Evolutionary conservation across 2,113 vertebrate genomes (phyloP).

Genomic region (Paraplagusia blochii): DNA sequence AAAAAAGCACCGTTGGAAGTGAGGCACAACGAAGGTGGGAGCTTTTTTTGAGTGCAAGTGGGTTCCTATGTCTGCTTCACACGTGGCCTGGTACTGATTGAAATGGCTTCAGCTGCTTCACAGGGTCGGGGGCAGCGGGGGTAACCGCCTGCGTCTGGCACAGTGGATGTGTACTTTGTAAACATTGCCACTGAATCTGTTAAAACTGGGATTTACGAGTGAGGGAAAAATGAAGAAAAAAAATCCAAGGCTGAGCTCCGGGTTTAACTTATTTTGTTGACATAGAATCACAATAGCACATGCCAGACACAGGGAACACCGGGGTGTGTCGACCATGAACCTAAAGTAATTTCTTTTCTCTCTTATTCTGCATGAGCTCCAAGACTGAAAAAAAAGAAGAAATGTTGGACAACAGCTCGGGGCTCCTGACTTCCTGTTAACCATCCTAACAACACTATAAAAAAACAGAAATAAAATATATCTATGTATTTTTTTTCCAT

Average conservation of each 20-base stretch:
- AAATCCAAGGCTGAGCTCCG: conserved; percentile 2
- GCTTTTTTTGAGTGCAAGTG: conserved; percentile 81
- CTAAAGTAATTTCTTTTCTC: conserved; percentile 1
- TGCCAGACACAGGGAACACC: not conserved
- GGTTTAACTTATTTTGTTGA: not conserved
- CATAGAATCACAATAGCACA: conserved; percentile 5
- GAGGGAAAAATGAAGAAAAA: not conserved
- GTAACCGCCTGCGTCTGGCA: conserved; percentile 25
- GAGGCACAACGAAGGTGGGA: conserved; percentile 91
- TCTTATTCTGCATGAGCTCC: conserved; percentile 4
- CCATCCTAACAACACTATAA: not conserved
- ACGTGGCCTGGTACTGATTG: conserved; percentile 41
- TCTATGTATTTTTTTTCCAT: not conserved
- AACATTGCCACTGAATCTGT: not conserved
- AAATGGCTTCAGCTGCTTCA: conserved; percentile 33
- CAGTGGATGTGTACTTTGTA: conserved; percentile 5
- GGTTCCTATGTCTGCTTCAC: conserved; percentile 79
- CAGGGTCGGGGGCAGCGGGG: not conserved
- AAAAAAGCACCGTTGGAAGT: conserved; percentile 94
- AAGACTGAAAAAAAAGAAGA: conserved; percentile 6
- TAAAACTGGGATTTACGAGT: not conserved
- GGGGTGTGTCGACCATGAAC: not conserved
- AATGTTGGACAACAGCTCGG: not conserved
- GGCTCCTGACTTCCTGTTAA: not conserved
- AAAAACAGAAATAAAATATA: not conserved